Evolutionary conservation across 2,113 vertebrate species (phyloP).

Genomic region (Azemiops feae): DNA sequence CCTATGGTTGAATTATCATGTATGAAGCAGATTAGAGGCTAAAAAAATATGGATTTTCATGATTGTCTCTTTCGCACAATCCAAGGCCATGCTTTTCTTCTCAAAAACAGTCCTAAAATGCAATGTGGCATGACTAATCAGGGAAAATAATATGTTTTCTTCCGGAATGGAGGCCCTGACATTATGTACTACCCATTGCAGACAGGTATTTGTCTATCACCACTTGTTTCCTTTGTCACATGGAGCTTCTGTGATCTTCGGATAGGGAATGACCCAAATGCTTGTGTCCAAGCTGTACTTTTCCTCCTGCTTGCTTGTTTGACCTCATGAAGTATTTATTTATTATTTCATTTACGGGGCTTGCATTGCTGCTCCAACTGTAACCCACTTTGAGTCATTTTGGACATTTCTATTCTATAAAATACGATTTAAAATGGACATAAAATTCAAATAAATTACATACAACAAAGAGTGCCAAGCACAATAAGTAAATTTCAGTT

Average conservation of each 20-base stretch:
- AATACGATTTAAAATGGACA: background rate
- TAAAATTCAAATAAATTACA: background rate
- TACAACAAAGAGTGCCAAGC: background rate
- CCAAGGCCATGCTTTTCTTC: background rate
- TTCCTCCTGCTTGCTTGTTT: background rate
- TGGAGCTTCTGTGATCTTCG: slow-evolving; percentile 28
- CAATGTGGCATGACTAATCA: background rate
- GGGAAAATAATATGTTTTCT: background rate
- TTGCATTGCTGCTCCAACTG: background rate
- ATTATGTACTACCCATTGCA: slow-evolving; percentile 52
- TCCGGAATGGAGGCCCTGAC: slow-evolving; percentile 53
- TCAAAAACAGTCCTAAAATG: background rate
- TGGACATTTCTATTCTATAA: background rate
- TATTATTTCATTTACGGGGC: background rate
- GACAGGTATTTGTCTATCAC: slow-evolving; percentile 27
- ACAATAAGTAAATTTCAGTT: background rate
- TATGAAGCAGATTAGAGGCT: background rate
- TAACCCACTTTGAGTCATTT: background rate
- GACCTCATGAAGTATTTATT: background rate
- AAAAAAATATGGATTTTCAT: background rate
- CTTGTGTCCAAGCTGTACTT: slow-evolving; percentile 17
- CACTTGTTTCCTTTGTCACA: slow-evolving; percentile 46
- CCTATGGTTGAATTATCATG: too few species aligned
- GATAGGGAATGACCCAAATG: slow-evolving; percentile 1
- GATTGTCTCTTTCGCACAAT: background rate